Evolutionary conservation across 2,113 vertebrate species (phyloP).

Genomic region (Fukomys damarensis): DNA sequence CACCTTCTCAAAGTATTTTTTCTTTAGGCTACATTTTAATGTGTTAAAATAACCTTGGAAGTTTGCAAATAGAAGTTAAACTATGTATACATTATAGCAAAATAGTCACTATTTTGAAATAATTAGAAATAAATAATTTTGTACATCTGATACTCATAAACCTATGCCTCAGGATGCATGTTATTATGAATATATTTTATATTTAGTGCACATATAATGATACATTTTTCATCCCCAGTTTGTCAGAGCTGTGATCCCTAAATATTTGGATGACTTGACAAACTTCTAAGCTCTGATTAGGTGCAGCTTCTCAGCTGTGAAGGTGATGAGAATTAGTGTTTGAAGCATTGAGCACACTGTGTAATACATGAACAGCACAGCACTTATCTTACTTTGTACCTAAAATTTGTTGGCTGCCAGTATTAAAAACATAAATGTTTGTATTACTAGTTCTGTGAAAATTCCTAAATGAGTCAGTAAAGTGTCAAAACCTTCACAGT

Average conservation of each 20-base stretch:
- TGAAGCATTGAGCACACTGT: background rate
- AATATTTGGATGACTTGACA: background rate
- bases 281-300: background rate
- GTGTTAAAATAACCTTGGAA: background rate
- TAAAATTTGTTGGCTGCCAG: background rate
- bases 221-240: background rate
- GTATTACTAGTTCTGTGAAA: background rate
- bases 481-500: background rate
- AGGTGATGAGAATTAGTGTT: background rate
- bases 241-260: accelerated
- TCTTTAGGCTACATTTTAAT: background rate
- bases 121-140: background rate
- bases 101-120: background rate
- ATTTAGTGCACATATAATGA: background rate
- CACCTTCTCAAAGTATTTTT: background rate
- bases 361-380: accelerated
- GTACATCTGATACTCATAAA: background rate
- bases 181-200: background rate
- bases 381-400: background rate
- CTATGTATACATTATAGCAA: background rate
- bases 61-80: background rate
- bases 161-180: background rate
- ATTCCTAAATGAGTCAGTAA: background rate
- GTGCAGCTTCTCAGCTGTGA: background rate
- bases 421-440: background rate